phyloP scores from a whole-genome alignment of 2,797 vertebrate species.

The Acanthurus tractus region DNA sequence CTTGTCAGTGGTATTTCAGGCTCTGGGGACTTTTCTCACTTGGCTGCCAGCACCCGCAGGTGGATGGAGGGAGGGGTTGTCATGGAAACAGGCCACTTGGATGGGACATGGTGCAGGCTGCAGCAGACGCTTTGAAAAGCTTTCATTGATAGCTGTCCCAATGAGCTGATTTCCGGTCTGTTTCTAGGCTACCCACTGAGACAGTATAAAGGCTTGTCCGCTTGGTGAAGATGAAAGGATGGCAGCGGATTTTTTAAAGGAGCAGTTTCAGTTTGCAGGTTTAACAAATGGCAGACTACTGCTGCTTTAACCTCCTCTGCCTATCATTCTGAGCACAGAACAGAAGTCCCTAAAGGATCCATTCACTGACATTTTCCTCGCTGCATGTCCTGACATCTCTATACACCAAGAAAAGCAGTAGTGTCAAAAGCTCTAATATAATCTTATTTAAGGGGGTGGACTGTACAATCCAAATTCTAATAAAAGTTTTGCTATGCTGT shows the following conservation, averaged over 20 bases:
- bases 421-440: not conserved
- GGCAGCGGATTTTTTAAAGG: slow-evolving; percentile 33
- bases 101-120: slow-evolving; percentile 69
- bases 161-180: slow-evolving; percentile 67
- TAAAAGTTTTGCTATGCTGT: no score
- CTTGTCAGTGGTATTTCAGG: slow-evolving; percentile 83
- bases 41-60: slow-evolving; percentile 76
- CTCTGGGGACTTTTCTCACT: slow-evolving; percentile 74
- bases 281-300: slow-evolving; percentile 46
- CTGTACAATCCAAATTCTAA: not conserved
- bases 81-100: slow-evolving; percentile 82
- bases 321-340: slow-evolving; percentile 46
- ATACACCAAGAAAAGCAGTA: not conserved
- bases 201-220: slow-evolving; percentile 16
- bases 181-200: slow-evolving; percentile 59
- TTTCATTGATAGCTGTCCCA: slow-evolving; percentile 76
- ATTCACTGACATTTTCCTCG: slow-evolving; percentile 70
- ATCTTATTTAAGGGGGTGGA: not conserved
- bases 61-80: slow-evolving; percentile 80
- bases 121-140: slow-evolving; percentile 70
- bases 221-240: slow-evolving; percentile 50
- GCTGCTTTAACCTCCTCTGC: slow-evolving; percentile 26
- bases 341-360: slow-evolving; percentile 49
- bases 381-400: slow-evolving; percentile 39
- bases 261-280: slow-evolving; percentile 40